phyloP scores from a whole-genome alignment of 2,797 vertebrate genomes.

The Eulemur rubriventer region DNA sequence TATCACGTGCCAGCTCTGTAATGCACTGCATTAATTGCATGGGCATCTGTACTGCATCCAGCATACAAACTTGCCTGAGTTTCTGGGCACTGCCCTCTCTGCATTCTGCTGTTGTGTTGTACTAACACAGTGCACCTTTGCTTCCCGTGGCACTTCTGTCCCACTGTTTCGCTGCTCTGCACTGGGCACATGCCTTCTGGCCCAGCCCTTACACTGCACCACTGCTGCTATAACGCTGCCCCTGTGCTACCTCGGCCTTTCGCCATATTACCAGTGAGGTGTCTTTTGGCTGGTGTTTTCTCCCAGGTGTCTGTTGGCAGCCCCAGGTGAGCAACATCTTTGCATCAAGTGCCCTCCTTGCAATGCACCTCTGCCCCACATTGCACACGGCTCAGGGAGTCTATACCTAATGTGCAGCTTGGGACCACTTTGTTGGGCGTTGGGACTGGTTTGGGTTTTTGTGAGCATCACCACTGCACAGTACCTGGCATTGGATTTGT shows the following conservation, averaged over 20 bases:
- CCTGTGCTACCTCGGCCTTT: background rate
- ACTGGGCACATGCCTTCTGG: no score
- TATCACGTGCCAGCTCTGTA: background rate
- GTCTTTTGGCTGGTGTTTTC: background rate
- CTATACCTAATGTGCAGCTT: background rate
- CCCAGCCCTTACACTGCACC: background rate
- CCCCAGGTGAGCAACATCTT: background rate
- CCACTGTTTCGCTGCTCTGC: background rate
- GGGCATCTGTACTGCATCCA: background rate
- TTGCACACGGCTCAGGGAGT: background rate
- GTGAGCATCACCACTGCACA: background rate
- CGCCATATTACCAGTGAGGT: background rate
- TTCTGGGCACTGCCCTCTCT: background rate
- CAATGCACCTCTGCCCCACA: background rate
- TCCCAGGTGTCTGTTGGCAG: background rate
- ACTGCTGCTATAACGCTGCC: rapidly evolving
- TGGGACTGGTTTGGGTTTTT: background rate
- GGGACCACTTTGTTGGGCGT: background rate
- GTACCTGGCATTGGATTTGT: background rate
- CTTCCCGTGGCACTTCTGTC: background rate
- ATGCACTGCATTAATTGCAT: background rate
- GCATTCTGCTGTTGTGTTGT: rapidly evolving
- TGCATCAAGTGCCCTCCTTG: background rate
- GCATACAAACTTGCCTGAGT: background rate
- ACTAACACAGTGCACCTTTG: background rate